Evolutionary conservation across 1,140 invertebrate species (phyloP).

Genomic region (Drosophila oshimai): DNA sequence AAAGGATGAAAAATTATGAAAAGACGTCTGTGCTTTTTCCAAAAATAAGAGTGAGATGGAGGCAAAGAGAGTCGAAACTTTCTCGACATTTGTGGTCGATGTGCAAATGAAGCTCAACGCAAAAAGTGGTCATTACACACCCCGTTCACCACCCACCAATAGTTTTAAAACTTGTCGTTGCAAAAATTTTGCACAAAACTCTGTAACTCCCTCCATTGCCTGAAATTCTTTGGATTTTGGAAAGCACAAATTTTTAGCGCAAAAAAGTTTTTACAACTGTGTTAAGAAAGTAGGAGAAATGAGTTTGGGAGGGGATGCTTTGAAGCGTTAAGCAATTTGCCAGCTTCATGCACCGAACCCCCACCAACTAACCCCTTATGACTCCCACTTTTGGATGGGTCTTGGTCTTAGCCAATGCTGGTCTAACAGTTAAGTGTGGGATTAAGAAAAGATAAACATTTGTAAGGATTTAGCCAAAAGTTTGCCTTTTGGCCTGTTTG

Average conservation of each 20-base stretch:
- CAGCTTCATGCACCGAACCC: conserved; percentile 66
- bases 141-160: conserved; percentile 14
- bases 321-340: conserved; percentile 79
- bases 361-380: not conserved
- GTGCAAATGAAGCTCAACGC: conserved; percentile 71
- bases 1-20: no score
- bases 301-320: conserved; percentile 16
- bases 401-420: conserved; percentile 62
- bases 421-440: conserved; percentile 78
- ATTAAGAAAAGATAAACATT: conserved; percentile 83
- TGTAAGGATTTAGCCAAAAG: conserved; percentile 81
- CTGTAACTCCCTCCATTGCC: not conserved
- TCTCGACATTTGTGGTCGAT: conserved; percentile 69
- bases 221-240: conserved; percentile 48
- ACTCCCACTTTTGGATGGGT: not conserved
- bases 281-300: conserved; percentile 68
- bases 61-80: conserved; percentile 7
- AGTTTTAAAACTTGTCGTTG: conserved; percentile 71
- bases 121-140: conserved; percentile 56
- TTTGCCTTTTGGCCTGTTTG: conserved; percentile 72
- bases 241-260: conserved; percentile 56
- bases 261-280: conserved; percentile 75
- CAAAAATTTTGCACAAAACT: conserved; percentile 30
- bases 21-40: not conserved
- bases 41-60: not conserved